These are phyloP conservation scores for Acrobasis repandana DNA, from an alignment of 2,888 invertebrate species.

Conservation along the genomic window DNA sequence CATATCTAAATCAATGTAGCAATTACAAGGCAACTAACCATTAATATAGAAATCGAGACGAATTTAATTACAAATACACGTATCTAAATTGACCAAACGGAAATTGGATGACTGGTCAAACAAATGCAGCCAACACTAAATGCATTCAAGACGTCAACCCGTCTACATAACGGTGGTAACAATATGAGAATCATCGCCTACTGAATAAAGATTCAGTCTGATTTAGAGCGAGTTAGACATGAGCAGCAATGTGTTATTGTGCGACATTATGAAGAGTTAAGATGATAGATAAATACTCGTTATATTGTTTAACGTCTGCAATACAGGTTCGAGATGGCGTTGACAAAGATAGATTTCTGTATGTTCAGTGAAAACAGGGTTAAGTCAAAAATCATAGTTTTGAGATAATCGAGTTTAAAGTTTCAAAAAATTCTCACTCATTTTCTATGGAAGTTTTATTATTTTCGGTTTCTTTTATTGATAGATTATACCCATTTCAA, in stretches of 20 bases:
- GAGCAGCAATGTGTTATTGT: neutral
- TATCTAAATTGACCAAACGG: neutral
- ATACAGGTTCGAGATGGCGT: too few relatives aligned
- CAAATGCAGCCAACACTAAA: slow-evolving; percentile 16
- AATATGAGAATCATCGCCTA: slow-evolving; percentile 46
- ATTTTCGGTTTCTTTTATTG: too few relatives aligned
- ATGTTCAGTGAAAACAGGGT: too few relatives aligned
- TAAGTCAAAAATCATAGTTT: too few relatives aligned
- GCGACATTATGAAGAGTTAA: too few relatives aligned
- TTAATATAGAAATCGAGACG: neutral
- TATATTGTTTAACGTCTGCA: too few relatives aligned
- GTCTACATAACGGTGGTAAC: slow-evolving; percentile 35
- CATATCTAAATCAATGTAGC: neutral
- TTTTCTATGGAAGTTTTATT: too few relatives aligned
- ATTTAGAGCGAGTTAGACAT: neutral
- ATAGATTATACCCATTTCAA: too few relatives aligned
- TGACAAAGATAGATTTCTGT: too few relatives aligned
- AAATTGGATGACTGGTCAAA: slow-evolving; percentile 16
- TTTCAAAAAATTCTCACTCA: too few relatives aligned
- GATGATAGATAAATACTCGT: too few relatives aligned
- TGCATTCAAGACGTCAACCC: slow-evolving; percentile 22
- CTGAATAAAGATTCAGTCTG: slow-evolving; percentile 19
- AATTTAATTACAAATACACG: slow-evolving; percentile 17
- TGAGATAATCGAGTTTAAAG: too few relatives aligned
- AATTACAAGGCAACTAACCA: neutral